Percentiles rank a stretch among this genome's conserved stretches.
Evolutionary conservation across 2,797 vertebrate genomes (phyloP).

Genomic region (Danio albolineatus): DNA sequence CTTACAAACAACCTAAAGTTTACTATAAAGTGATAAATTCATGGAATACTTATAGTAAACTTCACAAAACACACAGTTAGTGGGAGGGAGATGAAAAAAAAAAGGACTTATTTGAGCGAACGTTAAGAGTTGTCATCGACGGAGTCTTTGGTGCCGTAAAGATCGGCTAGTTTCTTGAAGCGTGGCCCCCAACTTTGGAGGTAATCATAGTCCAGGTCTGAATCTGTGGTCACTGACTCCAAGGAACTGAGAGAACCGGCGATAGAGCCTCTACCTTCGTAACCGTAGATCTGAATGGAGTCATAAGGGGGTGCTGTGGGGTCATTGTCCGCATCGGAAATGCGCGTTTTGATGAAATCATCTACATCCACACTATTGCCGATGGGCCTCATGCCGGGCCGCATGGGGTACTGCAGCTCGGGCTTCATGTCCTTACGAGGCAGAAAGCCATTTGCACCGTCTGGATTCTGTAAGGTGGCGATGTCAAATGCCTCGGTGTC

Average conservation of each 20-base stretch:
- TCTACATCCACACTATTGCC: slow-evolving; percentile 95
- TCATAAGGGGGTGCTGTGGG: slow-evolving; percentile 96
- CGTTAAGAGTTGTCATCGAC: slow-evolving; percentile 95
- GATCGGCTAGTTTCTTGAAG: slow-evolving; percentile 98
- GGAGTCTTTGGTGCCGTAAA: slow-evolving; percentile 99
- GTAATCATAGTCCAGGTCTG: slow-evolving; percentile 99
- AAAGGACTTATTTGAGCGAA: slow-evolving; percentile 63
- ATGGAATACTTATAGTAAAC: slow-evolving; percentile 70
- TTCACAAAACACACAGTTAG: slow-evolving; percentile 66
- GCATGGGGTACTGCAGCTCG: slow-evolving; percentile 88
- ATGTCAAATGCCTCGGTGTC: slow-evolving; percentile 98
- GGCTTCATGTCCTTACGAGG: slow-evolving; percentile 98
- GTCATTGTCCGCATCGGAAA: slow-evolving; percentile 93
- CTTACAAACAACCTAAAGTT: slow-evolving; percentile 63
- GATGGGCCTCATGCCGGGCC: slow-evolving; percentile 84
- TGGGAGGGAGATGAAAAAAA: slow-evolving; percentile 35
- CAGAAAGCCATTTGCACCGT: slow-evolving; percentile 94
- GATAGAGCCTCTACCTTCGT: slow-evolving; percentile 93
- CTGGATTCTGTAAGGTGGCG: slow-evolving; percentile 95
- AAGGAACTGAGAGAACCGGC: slow-evolving; percentile 96
- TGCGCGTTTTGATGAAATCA: slow-evolving; percentile 95
- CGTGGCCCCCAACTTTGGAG: slow-evolving; percentile 99
- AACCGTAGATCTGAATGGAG: slow-evolving; percentile 99
- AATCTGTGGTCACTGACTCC: slow-evolving; percentile 97
- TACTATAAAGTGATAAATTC: slow-evolving; percentile 69